Percentiles rank a stretch among this genome's conserved stretches.
These are phyloP conservation scores for Cyrtorhinus lividipennis DNA, from an alignment of 1,140 invertebrate genomes.

Conservation along the genomic window DNA sequence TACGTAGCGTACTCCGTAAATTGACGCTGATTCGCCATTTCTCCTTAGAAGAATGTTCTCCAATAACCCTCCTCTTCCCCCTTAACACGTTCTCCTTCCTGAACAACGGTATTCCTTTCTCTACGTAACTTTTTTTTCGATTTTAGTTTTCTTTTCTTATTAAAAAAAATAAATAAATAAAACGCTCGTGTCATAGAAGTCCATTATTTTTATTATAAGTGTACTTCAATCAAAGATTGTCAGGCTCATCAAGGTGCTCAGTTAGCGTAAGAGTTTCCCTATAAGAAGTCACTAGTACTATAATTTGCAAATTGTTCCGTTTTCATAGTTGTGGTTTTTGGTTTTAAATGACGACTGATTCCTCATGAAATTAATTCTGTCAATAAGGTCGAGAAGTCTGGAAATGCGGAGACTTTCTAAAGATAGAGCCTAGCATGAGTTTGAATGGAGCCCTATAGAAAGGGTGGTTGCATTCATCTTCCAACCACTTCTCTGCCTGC, in stretches of 20 bases:
- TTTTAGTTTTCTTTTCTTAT: neutral
- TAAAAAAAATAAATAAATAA: neutral
- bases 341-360: neutral
- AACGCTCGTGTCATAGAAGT: neutral
- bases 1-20: neutral
- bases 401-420: neutral
- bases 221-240: constrained; percentile 1
- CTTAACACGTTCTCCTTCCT: neutral
- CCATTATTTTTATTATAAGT: neutral
- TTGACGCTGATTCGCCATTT: neutral
- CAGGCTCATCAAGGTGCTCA: neutral
- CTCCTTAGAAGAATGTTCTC: neutral
- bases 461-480: too few species aligned
- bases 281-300: neutral
- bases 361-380: neutral
- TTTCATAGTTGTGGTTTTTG: neutral
- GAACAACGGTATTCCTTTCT: too few species aligned
- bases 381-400: neutral
- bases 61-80: neutral
- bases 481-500: too few species aligned
- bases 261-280: neutral
- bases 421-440: neutral
- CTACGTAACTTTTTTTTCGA: neutral
- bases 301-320: neutral
- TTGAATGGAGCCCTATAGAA: neutral